Percentiles rank a stretch among this genome's conserved stretches.
These are phyloP conservation scores for Podarcis siculus DNA, from an alignment of 2,797 vertebrate genomes.

Conservation along the genomic window DNA sequence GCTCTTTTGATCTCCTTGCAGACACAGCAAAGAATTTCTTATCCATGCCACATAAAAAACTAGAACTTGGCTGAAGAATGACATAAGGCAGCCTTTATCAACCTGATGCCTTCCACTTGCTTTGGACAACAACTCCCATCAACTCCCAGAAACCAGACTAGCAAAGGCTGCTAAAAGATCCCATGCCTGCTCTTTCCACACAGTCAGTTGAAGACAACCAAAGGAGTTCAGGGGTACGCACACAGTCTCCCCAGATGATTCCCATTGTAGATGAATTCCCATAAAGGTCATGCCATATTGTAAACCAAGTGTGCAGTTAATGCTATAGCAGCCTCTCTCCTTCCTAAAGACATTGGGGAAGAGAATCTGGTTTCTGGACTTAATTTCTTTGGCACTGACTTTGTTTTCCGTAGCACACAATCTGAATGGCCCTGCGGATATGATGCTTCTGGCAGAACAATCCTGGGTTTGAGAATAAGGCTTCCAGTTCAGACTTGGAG, in stretches of 20 bases:
- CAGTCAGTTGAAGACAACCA: background rate
- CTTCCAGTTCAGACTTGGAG: background rate
- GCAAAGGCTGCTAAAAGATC: background rate
- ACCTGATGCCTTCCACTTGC: too few relatives aligned
- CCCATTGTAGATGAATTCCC: background rate
- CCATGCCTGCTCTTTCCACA: background rate
- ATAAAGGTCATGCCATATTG: background rate
- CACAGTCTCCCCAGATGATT: background rate
- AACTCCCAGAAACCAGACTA: too few relatives aligned
- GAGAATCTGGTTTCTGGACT: background rate
- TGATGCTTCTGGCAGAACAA: background rate
- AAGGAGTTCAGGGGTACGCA: background rate
- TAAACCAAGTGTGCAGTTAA: background rate
- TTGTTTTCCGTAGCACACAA: background rate
- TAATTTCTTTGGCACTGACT: background rate
- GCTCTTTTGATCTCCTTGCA: too few relatives aligned
- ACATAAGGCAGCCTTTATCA: background rate
- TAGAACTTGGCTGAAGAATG: background rate
- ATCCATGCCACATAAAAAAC: too few relatives aligned
- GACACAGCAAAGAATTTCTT: background rate
- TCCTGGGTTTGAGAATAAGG: constrained; percentile 7
- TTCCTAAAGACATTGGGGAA: background rate
- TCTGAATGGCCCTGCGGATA: background rate
- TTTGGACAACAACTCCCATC: too few relatives aligned
- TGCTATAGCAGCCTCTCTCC: background rate